phyloP scores from a whole-genome alignment of 2,888 invertebrate genomes.

The Luperina nickerlii region DNA sequence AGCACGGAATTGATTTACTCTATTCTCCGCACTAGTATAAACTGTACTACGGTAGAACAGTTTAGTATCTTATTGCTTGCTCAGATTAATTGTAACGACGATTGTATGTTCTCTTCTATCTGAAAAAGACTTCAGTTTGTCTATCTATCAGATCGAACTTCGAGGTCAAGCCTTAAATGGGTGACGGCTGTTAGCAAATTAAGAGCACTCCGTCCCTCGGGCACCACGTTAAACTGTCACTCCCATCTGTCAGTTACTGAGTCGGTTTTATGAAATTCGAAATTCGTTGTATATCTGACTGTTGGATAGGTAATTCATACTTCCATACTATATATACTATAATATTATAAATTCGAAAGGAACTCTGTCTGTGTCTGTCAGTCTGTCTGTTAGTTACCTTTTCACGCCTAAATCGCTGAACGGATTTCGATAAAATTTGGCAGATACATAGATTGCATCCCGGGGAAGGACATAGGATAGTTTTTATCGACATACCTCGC shows the following conservation, averaged over 20 bases:
- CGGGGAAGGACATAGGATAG: no score
- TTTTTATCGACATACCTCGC: no score
- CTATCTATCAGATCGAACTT: background rate
- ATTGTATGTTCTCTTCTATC: background rate
- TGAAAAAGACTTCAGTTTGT: background rate
- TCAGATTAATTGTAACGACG: background rate
- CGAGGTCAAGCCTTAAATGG: conserved; percentile 7
- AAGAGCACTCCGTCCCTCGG: background rate
- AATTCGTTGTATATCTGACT: background rate
- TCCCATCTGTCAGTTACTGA: background rate
- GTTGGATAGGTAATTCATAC: background rate
- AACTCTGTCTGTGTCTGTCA: no score
- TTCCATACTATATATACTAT: no score
- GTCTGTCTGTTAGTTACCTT: no score
- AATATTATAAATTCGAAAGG: no score
- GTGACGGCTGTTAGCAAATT: conserved; percentile 26
- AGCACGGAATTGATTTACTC: no score
- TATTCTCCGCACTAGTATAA: no score
- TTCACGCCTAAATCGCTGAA: no score
- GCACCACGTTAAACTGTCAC: background rate
- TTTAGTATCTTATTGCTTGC: background rate
- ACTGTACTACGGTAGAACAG: no score
- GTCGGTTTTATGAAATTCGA: background rate
- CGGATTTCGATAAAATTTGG: no score
- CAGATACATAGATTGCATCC: no score